Evolutionary conservation across 2,888 invertebrate genomes (phyloP), one percentile per base, ranked within the genome.

Genomic region (Lochmaea capreae): DNA sequence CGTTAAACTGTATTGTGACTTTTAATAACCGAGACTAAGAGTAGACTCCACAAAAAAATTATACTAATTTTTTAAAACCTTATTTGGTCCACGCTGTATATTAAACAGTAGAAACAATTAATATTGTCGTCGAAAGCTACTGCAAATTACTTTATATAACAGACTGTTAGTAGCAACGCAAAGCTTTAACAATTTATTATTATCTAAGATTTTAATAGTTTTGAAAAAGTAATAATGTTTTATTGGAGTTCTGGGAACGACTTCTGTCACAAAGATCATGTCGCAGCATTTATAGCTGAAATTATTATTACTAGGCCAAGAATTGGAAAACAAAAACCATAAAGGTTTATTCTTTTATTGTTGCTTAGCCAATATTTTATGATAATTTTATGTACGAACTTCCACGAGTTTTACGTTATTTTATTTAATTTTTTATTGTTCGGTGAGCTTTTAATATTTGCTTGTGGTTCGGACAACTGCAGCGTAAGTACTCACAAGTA

Each of bases 351-450:
- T 68, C 71, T 79, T 33, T 78, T 79, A 76, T 79, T 78, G 76
- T 77, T 74, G 74, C 77, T 67, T 73, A 71, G 77, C 76, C 77
- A 76, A 77, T 59, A 73, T 77, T 79, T 79, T 78, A 79, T 79
- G 79, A 72, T 76, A 79, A 77, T 79, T 79, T 79, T 78, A 79
- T 78, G 77, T 78, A 33, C 72, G 76, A 78, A 78, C 65, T 74
- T 74, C 74, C 62, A 72, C 67, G 74, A 78, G 73, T 71, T 46
- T 1, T 33, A 8, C 33, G 33, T 33, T 54, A 75, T 75, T 78
- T 78, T 78, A 77, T 77, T 75, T 65, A 69, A n/a, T 72, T 76
- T 77, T 78, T 73, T 75, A 72, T 75, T 72, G 75, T 70, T 62
- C 65, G 42, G 66, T 67, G 26, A 71, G 65, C 62, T 67, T 70